Conservation (phyloP, 2,888 invertebrate genomes). For the Helicoverpa assulta region DNA sequence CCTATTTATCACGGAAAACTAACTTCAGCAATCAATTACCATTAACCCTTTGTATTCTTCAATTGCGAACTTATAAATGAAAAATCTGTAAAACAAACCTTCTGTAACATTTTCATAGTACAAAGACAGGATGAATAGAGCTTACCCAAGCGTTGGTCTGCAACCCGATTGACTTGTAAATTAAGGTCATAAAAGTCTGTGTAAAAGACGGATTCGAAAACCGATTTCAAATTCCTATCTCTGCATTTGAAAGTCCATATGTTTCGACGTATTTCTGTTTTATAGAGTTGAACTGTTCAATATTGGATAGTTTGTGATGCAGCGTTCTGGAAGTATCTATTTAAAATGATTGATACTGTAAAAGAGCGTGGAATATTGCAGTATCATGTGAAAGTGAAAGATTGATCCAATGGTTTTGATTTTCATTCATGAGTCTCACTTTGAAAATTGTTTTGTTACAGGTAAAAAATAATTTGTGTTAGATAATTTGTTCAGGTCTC, state of each 20-base stretch:
- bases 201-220: conserved; percentile 38
- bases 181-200: conserved; percentile 19
- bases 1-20: too few species aligned
- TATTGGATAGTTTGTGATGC: conserved; percentile 19
- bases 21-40: neutral
- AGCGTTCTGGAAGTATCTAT: neutral
- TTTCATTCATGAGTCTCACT: too few species aligned
- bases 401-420: neutral
- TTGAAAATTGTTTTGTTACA: neutral
- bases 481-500: neutral
- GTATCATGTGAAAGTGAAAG: conserved; percentile 9
- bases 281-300: neutral
- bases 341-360: conserved; percentile 39
- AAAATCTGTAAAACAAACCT: neutral
- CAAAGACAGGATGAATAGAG: conserved; percentile 17
- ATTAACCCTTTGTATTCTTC: neutral
- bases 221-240: conserved; percentile 20
- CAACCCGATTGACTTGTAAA: conserved; percentile 43
- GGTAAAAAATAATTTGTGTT: too few species aligned
- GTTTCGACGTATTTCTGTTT: neutral
- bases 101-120: conserved; percentile 1
- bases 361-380: neutral
- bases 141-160: conserved; percentile 7
- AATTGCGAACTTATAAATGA: neutral
- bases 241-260: conserved; percentile 8